Percentiles rank a stretch among this genome's conserved stretches.
phyloP scores from a whole-genome alignment of 2,797 vertebrate genomes.

The Ceryle rudis region DNA sequence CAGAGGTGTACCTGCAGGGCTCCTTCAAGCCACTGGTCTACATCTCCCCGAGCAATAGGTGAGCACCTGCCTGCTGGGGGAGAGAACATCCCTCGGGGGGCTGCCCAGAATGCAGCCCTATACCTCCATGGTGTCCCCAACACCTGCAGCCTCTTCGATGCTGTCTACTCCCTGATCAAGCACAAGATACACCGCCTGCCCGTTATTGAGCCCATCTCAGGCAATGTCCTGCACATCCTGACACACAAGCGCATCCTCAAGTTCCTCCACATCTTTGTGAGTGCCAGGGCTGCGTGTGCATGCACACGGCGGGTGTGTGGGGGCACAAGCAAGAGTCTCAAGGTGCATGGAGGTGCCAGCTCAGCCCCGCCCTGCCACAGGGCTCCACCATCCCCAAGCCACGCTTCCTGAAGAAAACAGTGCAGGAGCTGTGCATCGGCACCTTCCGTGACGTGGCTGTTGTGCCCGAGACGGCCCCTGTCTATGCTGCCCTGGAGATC shows the following conservation, averaged over 20 bases:
- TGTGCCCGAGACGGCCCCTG: slow-evolving; percentile 82
- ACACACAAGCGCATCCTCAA: slow-evolving; percentile 95
- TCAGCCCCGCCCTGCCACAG: slow-evolving; percentile 60
- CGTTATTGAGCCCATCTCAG: slow-evolving; percentile 88
- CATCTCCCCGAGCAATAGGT: slow-evolving; percentile 82
- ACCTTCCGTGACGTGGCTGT: slow-evolving; percentile 92
- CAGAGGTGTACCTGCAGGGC: slow-evolving; percentile 84
- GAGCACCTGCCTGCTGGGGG: neutral
- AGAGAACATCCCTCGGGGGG: rapidly evolving
- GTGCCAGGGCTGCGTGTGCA: neutral
- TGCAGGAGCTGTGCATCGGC: slow-evolving; percentile 89
- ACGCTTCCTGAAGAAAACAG: slow-evolving; percentile 82
- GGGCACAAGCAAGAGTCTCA: neutral
- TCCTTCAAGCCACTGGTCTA: slow-evolving; percentile 81
- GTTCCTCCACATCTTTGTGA: slow-evolving; percentile 95
- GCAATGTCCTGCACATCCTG: slow-evolving; percentile 91
- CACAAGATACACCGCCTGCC: slow-evolving; percentile 94
- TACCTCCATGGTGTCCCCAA: neutral
- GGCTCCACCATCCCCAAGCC: slow-evolving; percentile 85
- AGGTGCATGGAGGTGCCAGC: neutral
- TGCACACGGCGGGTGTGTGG: rapidly evolving
- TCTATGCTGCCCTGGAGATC: slow-evolving; percentile 88
- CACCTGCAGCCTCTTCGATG: slow-evolving; percentile 77
- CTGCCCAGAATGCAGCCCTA: neutral
- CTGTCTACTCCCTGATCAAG: slow-evolving; percentile 83